Conservation (phyloP, 2,888 invertebrate genomes). For the Nephrotoma appendiculata region DNA sequence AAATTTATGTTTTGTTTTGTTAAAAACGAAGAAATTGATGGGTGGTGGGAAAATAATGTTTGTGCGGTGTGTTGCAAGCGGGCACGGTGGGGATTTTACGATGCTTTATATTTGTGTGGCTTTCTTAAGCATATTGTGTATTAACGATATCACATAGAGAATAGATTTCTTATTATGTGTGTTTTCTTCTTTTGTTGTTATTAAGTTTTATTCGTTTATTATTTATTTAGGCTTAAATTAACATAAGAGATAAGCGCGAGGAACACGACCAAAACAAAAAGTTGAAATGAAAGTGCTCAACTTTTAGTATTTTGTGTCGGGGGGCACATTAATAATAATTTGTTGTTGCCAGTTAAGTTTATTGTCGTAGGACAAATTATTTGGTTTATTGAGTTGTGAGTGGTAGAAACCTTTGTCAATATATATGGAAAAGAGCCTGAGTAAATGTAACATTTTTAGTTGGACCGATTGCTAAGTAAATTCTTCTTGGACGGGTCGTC, state of each 20-base stretch:
- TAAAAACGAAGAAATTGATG: not conserved
- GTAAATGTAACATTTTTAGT: too few relatives aligned
- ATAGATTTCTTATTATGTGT: not conserved
- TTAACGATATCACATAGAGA: not conserved
- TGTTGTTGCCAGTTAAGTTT: not conserved
- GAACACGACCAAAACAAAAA: not conserved
- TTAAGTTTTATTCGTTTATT: not conserved
- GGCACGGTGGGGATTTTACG: not conserved
- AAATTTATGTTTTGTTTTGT: not conserved
- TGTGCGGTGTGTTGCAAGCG: not conserved
- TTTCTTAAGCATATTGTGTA: not conserved
- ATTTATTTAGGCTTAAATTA: not conserved
- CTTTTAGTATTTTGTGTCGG: not conserved
- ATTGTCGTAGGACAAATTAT: not conserved
- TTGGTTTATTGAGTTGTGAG: too few relatives aligned
- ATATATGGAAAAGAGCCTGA: too few relatives aligned
- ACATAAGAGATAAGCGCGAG: not conserved
- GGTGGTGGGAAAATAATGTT: not conserved
- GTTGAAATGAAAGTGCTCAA: not conserved
- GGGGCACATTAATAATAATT: not conserved
- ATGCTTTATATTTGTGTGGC: not conserved
- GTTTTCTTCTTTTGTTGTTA: not conserved
- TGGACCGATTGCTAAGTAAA: too few relatives aligned
- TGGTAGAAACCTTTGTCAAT: too few relatives aligned
- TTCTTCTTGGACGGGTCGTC: too few relatives aligned